phyloP scores from a whole-genome alignment of 2,888 invertebrate species.

The Baronia brevicornis region DNA sequence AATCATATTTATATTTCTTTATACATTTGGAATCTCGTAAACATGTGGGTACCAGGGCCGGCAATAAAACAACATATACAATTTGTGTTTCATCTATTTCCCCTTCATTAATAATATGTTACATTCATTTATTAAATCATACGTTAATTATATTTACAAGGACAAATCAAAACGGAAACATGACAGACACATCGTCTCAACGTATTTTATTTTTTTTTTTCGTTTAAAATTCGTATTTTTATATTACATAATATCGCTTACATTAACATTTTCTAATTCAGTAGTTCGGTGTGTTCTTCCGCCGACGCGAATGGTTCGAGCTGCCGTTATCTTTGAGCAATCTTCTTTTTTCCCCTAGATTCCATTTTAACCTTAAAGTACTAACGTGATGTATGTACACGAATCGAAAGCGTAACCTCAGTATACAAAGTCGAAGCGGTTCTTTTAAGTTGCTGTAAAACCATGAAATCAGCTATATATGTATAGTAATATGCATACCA shows the following conservation, averaged over 20 bases:
- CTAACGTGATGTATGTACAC: too few relatives aligned
- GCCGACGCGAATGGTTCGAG: slow-evolving; percentile 49
- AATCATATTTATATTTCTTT: too few relatives aligned
- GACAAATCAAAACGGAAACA: slow-evolving; percentile 70
- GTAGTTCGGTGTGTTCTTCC: slow-evolving; percentile 53
- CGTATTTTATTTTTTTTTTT: slow-evolving; percentile 51
- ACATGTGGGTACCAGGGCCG: not conserved
- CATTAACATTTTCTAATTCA: slow-evolving; percentile 57
- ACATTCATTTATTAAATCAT: slow-evolving; percentile 75
- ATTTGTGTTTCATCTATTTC: slow-evolving; percentile 71
- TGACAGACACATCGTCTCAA: slow-evolving; percentile 63
- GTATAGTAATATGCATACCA: too few relatives aligned
- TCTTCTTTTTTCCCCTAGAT: slow-evolving; percentile 1
- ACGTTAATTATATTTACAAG: slow-evolving; percentile 76
- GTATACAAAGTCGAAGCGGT: too few relatives aligned
- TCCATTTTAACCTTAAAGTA: not conserved
- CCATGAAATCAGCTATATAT: too few relatives aligned
- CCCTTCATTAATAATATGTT: slow-evolving; percentile 73
- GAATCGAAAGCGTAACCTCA: too few relatives aligned
- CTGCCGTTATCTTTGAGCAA: slow-evolving; percentile 12
- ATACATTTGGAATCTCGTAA: not conserved
- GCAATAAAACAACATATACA: slow-evolving; percentile 57
- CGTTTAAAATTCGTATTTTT: slow-evolving; percentile 75
- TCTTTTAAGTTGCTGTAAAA: too few relatives aligned
- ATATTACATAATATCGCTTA: slow-evolving; percentile 73